Base-by-base conservation (phyloP, 2,113 vertebrate species). In the Alligator sinensis region DNA sequence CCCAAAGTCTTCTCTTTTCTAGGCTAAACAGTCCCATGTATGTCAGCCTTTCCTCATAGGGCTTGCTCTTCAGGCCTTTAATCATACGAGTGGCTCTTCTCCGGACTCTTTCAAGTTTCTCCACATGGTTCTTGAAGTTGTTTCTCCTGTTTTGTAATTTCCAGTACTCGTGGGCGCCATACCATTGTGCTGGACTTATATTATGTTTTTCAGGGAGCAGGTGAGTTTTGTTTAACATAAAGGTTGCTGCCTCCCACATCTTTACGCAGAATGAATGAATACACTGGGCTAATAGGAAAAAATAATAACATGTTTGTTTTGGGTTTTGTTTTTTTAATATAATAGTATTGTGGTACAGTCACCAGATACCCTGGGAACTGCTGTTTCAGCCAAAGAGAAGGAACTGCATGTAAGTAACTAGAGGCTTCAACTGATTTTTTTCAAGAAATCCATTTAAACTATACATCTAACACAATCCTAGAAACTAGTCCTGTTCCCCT, bases 401-500 rank as follows among this genome's bases (percentile, higher is more conserved):
- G 90, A 97, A 8, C 86, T 94, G 22, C 95, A 97, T 96, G 98
- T 98, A 87, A 79, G 78, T n/a, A 64, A 70, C 58, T 7, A 14
- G 25, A 15, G 21, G 54, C 22, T 15, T 0, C 38, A 24, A 38
- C 62, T 58, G 19, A 11, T 77, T 30, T 57, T n/a, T 19, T 77
- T 47, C 38, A 58, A 77, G 57, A 72, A 78, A 47, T 72, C 19
- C 7, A 34, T 77, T 84, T 27, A 34, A 14, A 30, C 76, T 57
- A 34, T 68, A n/a, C 18, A 9, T 25, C 54, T 68, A 68, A 19
- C 57, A 11, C 27, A 24, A 8, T 28, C 19, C 34, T 47, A 64
- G 38, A 81, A 60, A 59, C 22, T 21, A 58, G 34, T 77, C 18
- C 28, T 58, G 9, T 11, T 57, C 16, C 38, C 27, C 21, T 30